These are phyloP conservation scores for Neosilurus mollespiculum DNA, from an alignment of 2,797 vertebrate species.

Conservation along the genomic window DNA sequence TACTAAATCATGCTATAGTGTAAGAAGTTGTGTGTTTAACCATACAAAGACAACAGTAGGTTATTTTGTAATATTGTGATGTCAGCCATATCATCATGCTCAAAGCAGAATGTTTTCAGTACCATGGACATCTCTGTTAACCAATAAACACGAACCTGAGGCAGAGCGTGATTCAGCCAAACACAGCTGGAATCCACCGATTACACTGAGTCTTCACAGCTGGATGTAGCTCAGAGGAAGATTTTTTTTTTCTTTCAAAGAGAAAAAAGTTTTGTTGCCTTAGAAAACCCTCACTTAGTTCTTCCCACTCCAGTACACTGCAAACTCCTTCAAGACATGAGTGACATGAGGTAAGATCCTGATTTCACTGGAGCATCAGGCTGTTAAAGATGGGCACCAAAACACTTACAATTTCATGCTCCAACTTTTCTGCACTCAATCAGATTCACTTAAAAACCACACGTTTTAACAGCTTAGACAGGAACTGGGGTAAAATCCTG, in stretches of 20 bases:
- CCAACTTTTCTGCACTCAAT: neutral
- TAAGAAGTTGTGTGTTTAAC: neutral
- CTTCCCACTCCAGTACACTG: neutral
- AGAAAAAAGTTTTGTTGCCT: slow-evolving; percentile 3
- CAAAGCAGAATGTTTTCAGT: slow-evolving; percentile 1
- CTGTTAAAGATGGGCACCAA: neutral
- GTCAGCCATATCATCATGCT: neutral
- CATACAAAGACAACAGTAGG: neutral
- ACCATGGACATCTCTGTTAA: slow-evolving; percentile 9
- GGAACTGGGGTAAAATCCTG: neutral
- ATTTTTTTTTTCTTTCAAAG: neutral
- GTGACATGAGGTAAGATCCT: neutral
- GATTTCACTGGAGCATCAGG: neutral
- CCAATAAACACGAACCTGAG: neutral
- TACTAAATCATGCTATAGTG: neutral
- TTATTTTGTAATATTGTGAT: neutral
- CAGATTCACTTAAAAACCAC: neutral
- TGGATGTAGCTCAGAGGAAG: neutral
- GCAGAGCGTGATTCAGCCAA: neutral
- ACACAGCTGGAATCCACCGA: slow-evolving; percentile 14
- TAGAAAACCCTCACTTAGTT: neutral
- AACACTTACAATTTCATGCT: neutral
- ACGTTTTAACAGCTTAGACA: neutral
- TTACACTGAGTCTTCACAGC: slow-evolving; percentile 22
- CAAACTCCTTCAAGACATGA: neutral